Conservation (phyloP, 2,888 invertebrate species). For the Acrobasis suavella region DNA sequence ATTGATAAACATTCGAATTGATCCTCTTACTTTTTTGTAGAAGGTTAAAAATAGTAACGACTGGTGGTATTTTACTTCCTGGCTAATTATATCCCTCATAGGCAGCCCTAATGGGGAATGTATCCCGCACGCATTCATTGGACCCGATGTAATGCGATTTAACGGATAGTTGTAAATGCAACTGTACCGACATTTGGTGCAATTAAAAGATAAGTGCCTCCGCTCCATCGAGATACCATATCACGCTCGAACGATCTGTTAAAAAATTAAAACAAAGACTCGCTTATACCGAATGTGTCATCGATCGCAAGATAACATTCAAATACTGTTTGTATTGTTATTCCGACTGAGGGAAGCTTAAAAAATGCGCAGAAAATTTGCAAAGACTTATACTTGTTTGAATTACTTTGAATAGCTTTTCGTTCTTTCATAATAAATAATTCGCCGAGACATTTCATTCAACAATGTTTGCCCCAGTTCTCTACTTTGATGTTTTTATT, state of each 20-base stretch:
- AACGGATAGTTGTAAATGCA: constrained; percentile 41
- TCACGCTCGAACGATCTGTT: neutral
- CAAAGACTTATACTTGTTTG: constrained; percentile 11
- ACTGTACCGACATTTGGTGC: constrained; percentile 49
- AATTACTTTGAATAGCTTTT: constrained; percentile 13
- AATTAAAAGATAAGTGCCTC: constrained; percentile 57
- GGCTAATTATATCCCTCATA: neutral
- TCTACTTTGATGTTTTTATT: neutral
- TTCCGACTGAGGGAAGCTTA: constrained; percentile 3
- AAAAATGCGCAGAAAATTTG: constrained; percentile 12
- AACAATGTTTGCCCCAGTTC: constrained; percentile 6
- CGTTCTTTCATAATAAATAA: constrained; percentile 3
- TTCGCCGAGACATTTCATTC: constrained; percentile 22
- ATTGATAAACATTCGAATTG: too few species aligned
- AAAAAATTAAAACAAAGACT: constrained; percentile 10
- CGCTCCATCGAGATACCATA: constrained; percentile 25
- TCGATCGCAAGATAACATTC: constrained; percentile 13
- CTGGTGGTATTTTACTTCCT: too few species aligned
- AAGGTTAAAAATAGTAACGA: too few species aligned
- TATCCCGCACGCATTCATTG: constrained; percentile 16
- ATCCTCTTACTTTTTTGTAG: too few species aligned
- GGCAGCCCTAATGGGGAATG: constrained; percentile 2
- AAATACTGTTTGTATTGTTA: constrained; percentile 13
- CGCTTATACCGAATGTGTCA: constrained; percentile 4
- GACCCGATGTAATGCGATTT: constrained; percentile 32